Evolutionary conservation across 2,113 vertebrate species (phyloP).

Genomic region (Bubo blakistoni): DNA sequence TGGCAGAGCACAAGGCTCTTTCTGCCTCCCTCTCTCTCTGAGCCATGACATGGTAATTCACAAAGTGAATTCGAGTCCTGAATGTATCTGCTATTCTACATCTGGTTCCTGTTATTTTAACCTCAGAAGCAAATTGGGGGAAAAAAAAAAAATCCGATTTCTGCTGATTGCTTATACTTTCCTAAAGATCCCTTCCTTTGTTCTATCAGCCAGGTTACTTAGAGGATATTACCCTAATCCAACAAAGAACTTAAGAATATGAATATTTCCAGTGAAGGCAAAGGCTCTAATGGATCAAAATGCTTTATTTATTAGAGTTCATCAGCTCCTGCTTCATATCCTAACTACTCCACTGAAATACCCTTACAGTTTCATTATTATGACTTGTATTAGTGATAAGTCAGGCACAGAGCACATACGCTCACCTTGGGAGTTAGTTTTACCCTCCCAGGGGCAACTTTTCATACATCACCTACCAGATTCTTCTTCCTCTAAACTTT

Average conservation of each 20-base stretch:
- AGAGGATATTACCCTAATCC: neutral
- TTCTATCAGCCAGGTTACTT: slow-evolving; percentile 14
- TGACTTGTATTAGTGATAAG: neutral
- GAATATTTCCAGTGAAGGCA: neutral
- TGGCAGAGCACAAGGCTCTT: slow-evolving; percentile 9
- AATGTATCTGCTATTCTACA: slow-evolving; percentile 18
- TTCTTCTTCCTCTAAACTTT: neutral
- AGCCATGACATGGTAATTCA: neutral
- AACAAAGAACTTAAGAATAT: neutral
- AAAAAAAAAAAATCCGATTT: neutral
- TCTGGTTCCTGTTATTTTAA: slow-evolving; percentile 48
- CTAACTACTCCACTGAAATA: neutral
- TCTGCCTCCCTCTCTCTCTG: neutral
- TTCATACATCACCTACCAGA: neutral
- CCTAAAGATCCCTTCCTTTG: neutral
- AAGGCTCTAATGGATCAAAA: slow-evolving; percentile 4
- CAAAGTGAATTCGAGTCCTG: neutral
- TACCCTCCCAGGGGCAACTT: neutral
- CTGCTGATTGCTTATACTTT: neutral
- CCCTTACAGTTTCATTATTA: neutral
- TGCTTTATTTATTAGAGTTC: slow-evolving; percentile 3
- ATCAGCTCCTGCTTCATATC: neutral
- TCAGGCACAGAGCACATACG: rapidly evolving
- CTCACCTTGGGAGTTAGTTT: neutral
- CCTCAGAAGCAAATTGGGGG: neutral